phyloP scores from a whole-genome alignment of 2,888 invertebrate species.

The Drosophila neonasuta region DNA sequence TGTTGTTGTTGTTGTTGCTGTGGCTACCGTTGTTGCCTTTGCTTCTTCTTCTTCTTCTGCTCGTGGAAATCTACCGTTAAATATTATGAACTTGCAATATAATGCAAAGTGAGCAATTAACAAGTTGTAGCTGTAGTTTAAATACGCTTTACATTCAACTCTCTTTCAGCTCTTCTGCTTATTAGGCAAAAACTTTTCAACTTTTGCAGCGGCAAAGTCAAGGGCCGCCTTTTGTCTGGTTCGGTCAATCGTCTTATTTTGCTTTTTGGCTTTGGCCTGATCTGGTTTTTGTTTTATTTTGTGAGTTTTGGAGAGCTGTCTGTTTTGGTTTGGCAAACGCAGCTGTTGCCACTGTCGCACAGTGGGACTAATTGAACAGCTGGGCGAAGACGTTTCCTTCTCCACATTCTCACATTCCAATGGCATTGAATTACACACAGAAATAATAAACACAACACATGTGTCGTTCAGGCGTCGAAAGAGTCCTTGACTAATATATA shows the following conservation, averaged over 20 bases:
- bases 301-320: background rate
- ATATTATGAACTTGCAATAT: slow-evolving; percentile 61
- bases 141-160: slow-evolving; percentile 33
- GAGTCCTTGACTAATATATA: slow-evolving; percentile 36
- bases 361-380: slow-evolving; percentile 48
- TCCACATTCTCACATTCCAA: slow-evolving; percentile 14
- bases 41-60: slow-evolving; percentile 10
- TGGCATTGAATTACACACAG: slow-evolving; percentile 49
- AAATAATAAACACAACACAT: slow-evolving; percentile 12
- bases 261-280: background rate
- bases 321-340: slow-evolving; percentile 47
- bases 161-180: slow-evolving; percentile 10
- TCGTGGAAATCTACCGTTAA: slow-evolving; percentile 59
- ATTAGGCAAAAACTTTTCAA: slow-evolving; percentile 30
- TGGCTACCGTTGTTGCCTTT: background rate
- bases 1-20: slow-evolving; percentile 10
- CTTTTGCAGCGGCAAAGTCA: slow-evolving; percentile 22
- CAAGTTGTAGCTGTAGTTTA: slow-evolving; percentile 48
- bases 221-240: slow-evolving; percentile 28
- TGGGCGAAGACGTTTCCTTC: slow-evolving; percentile 43
- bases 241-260: slow-evolving; percentile 1
- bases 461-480: slow-evolving; percentile 14
- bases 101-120: slow-evolving; percentile 75
- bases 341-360: slow-evolving; percentile 52
- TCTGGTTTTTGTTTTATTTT: background rate